Evolutionary conservation across 2,797 vertebrate genomes (phyloP).

Genomic region (Pseudocheirus occidentalis): DNA sequence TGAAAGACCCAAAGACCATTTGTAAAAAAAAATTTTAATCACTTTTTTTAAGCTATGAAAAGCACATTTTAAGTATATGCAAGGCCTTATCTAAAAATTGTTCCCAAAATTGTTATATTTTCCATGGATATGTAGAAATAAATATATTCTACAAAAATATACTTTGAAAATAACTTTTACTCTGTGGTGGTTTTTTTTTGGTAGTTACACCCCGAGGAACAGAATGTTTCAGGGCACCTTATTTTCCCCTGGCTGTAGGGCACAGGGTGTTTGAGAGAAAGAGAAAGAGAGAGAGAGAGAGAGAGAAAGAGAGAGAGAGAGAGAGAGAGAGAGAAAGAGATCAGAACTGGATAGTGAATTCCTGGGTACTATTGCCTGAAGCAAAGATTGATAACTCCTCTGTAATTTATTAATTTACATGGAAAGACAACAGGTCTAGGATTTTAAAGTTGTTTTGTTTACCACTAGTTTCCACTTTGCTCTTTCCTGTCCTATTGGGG

Average conservation of each 20-base stretch:
- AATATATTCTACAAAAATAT: not conserved
- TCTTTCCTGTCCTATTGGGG: not conserved
- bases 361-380: not conserved
- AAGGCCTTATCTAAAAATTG: not conserved
- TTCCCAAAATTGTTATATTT: not conserved
- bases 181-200: not conserved
- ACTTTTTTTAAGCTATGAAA: not conserved
- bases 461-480: not conserved
- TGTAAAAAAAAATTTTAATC: not conserved
- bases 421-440: not conserved
- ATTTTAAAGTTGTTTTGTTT: not conserved
- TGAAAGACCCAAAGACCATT: not conserved
- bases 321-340: accelerated
- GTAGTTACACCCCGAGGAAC: not conserved
- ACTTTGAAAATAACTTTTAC: not conserved
- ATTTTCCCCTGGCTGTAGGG: not conserved
- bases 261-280: not conserved
- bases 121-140: not conserved
- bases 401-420: not conserved
- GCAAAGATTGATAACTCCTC: not conserved
- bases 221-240: not conserved
- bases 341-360: not conserved
- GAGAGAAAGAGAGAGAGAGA: accelerated
- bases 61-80: not conserved
- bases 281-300: too few species aligned